phyloP scores from a whole-genome alignment of 1,140 invertebrate species.

The Zaprionus vittiger region DNA sequence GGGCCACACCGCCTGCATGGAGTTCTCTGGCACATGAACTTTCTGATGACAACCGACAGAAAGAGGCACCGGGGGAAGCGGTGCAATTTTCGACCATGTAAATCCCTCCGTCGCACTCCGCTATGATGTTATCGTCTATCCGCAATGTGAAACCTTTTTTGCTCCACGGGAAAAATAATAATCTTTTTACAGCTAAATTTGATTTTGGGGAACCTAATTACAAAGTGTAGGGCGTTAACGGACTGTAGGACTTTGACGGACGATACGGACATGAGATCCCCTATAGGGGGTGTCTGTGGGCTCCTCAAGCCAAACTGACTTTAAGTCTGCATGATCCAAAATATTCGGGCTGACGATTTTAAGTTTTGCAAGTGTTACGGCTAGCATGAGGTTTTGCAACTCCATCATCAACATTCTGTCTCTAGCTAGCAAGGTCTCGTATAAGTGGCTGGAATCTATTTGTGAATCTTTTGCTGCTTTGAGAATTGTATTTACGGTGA shows the following conservation, averaged over 20 bases:
- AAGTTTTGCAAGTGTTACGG: background rate
- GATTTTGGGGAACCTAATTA: slow-evolving; percentile 27
- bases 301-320: slow-evolving; percentile 1
- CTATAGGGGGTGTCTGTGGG: background rate
- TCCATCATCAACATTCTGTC: background rate
- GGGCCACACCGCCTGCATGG: slow-evolving; percentile 15
- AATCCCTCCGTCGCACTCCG: slow-evolving; percentile 2
- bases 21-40: slow-evolving; percentile 34
- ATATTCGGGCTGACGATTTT: background rate
- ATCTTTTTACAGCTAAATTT: slow-evolving; percentile 27
- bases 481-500: background rate
- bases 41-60: slow-evolving; percentile 8
- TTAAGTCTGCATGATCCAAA: background rate
- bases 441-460: background rate
- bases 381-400: background rate
- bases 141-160: slow-evolving; percentile 2
- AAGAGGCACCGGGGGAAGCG: slow-evolving; percentile 1
- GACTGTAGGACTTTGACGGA: slow-evolving; percentile 32
- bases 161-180: slow-evolving; percentile 8
- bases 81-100: slow-evolving; percentile 4
- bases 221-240: slow-evolving; percentile 15
- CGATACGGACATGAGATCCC: slow-evolving; percentile 8
- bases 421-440: background rate
- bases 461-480: background rate
- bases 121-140: slow-evolving; percentile 22